phyloP scores from a whole-genome alignment of 2,113 vertebrate genomes.

The Psilopsiagon aurifrons region DNA sequence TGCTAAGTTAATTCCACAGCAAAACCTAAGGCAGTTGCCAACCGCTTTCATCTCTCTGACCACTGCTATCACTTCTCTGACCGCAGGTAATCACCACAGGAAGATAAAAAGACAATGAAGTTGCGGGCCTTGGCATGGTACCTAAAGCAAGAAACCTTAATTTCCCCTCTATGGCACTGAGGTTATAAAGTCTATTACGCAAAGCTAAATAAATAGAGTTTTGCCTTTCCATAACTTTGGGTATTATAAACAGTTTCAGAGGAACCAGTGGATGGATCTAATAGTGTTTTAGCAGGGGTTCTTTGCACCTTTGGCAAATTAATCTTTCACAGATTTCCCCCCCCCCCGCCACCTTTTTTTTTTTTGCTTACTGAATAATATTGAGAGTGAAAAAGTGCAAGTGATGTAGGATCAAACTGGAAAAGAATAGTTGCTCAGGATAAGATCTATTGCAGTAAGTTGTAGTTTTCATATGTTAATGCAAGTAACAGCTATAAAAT shows the following conservation, averaged over 20 bases:
- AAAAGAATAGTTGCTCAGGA: background rate
- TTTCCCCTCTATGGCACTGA: background rate
- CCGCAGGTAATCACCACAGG: rapidly evolving
- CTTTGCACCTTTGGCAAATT: background rate
- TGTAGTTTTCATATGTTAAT: background rate
- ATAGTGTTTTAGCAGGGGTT: background rate
- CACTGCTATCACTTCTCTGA: background rate
- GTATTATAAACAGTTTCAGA: background rate
- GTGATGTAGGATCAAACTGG: background rate
- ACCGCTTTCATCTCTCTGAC: background rate
- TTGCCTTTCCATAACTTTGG: background rate
- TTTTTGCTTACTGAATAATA: background rate
- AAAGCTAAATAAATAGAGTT: background rate
- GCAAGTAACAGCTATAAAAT: background rate
- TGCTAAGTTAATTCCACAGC: background rate
- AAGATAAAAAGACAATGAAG: background rate
- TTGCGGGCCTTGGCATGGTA: rapidly evolving
- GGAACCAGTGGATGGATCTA: background rate
- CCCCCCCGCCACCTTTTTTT: background rate
- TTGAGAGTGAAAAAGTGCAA: background rate
- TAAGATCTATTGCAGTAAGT: background rate
- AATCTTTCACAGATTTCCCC: background rate
- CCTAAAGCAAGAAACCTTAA: background rate
- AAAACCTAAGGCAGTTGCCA: background rate
- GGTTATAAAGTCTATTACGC: background rate